These are phyloP conservation scores for Byasa hedistus DNA, from an alignment of 2,888 invertebrate species.

Conservation along the genomic window DNA sequence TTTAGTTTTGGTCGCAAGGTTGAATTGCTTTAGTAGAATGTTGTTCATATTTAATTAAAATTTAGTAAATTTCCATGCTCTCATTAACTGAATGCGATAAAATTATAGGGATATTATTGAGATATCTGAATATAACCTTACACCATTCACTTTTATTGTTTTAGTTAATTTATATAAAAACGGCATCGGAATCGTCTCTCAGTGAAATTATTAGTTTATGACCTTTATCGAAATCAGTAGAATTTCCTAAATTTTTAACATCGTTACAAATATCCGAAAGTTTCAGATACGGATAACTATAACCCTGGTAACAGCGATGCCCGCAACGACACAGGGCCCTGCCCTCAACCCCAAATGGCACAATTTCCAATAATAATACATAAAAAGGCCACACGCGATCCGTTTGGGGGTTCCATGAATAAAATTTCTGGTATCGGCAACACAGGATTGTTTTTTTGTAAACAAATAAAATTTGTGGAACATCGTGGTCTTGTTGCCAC, in stretches of 20 bases:
- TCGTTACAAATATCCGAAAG: not conserved
- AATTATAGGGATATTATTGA: too few relatives aligned
- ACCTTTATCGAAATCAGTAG: not conserved
- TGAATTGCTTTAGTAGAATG: not conserved
- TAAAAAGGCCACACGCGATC: conserved; percentile 29
- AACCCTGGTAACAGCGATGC: conserved; percentile 8
- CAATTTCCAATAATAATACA: conserved; percentile 29
- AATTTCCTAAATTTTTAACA: not conserved
- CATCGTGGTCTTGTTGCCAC: not conserved
- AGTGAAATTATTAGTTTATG: too few relatives aligned
- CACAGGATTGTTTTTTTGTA: conserved; percentile 3
- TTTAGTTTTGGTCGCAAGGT: not conserved
- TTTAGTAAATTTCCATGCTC: not conserved
- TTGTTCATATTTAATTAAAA: not conserved
- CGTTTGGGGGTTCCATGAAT: conserved; percentile 24
- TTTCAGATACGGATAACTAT: not conserved
- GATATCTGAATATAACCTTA: too few relatives aligned
- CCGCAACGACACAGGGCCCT: conserved; percentile 8
- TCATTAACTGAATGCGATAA: not conserved
- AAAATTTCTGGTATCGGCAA: conserved; percentile 19
- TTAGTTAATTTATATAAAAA: too few relatives aligned
- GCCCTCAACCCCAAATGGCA: conserved; percentile 21
- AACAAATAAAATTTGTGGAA: conserved; percentile 2
- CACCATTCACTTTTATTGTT: too few relatives aligned
- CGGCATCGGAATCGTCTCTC: too few relatives aligned